These are phyloP conservation scores for Pediacus dermestoides DNA, from an alignment of 2,888 invertebrate genomes.

Conservation along the genomic window DNA sequence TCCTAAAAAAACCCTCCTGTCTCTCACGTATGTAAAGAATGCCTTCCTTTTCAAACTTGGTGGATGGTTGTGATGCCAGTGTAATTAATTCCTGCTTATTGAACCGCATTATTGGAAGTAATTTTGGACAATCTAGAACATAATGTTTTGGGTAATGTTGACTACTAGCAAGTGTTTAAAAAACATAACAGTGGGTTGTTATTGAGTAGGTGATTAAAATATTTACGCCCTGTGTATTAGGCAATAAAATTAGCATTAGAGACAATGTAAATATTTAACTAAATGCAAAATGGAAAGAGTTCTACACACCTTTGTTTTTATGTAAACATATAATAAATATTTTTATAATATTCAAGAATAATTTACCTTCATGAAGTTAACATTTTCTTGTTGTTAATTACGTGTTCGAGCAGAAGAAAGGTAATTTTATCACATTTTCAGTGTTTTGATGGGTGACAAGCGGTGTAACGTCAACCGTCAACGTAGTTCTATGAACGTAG, in stretches of 20 bases:
- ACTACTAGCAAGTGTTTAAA: slow-evolving; percentile 1
- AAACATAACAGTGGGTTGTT: slow-evolving; percentile 8
- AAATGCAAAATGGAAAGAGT: not conserved
- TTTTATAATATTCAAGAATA: too few relatives aligned
- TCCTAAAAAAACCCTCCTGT: slow-evolving; percentile 88
- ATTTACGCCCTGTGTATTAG: not conserved
- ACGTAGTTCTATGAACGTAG: slow-evolving; percentile 15
- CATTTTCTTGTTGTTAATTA: not conserved
- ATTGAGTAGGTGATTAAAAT: slow-evolving; percentile 9
- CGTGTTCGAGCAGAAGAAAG: not conserved
- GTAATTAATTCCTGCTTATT: slow-evolving; percentile 85
- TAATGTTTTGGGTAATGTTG: slow-evolving; percentile 2
- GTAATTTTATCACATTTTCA: slow-evolving; percentile 16
- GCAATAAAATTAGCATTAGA: not conserved
- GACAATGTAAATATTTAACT: not conserved
- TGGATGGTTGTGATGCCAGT: slow-evolving; percentile 80
- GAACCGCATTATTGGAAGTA: slow-evolving; percentile 70
- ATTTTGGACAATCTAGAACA: slow-evolving; percentile 4
- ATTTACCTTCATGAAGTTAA: not conserved
- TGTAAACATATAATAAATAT: not conserved
- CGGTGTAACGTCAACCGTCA: slow-evolving; percentile 24
- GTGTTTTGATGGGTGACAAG: slow-evolving; percentile 12
- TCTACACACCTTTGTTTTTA: not conserved
- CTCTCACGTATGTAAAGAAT: slow-evolving; percentile 80
- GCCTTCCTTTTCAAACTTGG: slow-evolving; percentile 90